A percentile compares a stretch with the other conserved stretches of the same genome.
Evolutionary conservation across 2,797 vertebrate genomes (phyloP).

Genomic region (Emys orbicularis): DNA sequence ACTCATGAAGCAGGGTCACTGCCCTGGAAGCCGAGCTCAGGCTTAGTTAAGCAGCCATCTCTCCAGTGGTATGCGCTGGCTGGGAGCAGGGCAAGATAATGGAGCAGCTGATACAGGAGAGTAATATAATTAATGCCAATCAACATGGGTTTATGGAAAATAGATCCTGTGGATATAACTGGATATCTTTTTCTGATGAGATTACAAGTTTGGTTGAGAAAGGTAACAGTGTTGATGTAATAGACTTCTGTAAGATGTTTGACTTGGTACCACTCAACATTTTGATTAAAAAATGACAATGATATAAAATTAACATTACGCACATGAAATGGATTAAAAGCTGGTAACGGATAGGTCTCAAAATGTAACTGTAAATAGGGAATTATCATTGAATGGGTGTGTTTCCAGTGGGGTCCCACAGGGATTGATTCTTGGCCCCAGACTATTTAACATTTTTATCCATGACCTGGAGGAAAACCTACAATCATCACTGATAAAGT

Average conservation of each 20-base stretch:
- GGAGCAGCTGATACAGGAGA: not conserved
- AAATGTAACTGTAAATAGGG: not conserved
- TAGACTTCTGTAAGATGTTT: not conserved
- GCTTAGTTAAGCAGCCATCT: too few relatives aligned
- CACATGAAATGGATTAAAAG: not conserved
- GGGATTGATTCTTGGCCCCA: not conserved
- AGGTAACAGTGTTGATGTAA: not conserved
- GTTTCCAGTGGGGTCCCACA: not conserved
- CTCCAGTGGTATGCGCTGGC: not conserved
- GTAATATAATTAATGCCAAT: not conserved
- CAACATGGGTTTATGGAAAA: not conserved
- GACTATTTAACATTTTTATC: not conserved
- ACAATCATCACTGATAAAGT: not conserved
- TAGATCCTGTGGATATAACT: not conserved
- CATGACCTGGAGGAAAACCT: not conserved
- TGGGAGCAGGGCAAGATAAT: not conserved
- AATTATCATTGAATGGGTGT: not conserved
- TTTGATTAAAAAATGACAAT: not conserved
- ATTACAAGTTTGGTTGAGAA: not conserved
- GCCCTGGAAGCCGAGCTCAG: too few relatives aligned
- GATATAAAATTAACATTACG: not conserved
- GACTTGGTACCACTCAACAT: not conserved
- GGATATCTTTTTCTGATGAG: not conserved
- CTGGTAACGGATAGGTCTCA: not conserved
- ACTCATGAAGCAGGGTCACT: not conserved